A percentile compares a stretch with the other conserved stretches of the same genome.
These are phyloP conservation scores for Dolichomitus sp. DNA, from an alignment of 2,888 invertebrate genomes.

Conservation along the genomic window DNA sequence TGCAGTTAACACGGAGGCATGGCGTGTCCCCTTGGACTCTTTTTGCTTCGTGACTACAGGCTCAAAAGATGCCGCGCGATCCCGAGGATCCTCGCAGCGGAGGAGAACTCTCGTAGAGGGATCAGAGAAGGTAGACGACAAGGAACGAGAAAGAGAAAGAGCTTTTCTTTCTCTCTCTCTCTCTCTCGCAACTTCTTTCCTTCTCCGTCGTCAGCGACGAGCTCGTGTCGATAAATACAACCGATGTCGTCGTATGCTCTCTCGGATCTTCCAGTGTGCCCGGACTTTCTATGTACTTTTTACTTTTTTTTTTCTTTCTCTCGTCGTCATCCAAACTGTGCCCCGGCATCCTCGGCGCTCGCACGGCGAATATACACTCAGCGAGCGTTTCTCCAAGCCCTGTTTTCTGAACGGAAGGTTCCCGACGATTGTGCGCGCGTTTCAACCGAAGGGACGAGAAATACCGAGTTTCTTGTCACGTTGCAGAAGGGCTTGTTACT, in stretches of 20 bases:
- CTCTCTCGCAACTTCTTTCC: constrained; percentile 36
- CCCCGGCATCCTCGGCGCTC: constrained; percentile 75
- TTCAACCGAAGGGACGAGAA: constrained; percentile 57
- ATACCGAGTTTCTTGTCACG: constrained; percentile 75
- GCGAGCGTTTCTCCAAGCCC: constrained; percentile 52
- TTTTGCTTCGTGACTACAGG: constrained; percentile 72
- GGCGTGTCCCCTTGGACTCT: constrained; percentile 75
- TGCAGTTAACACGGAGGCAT: constrained; percentile 82
- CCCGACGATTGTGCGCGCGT: constrained; percentile 30
- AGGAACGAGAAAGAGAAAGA: constrained; percentile 63
- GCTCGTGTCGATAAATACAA: constrained; percentile 80
- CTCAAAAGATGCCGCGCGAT: constrained; percentile 81
- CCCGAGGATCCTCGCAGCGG: constrained; percentile 64
- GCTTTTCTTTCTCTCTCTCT: constrained; percentile 25
- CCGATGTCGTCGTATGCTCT: constrained; percentile 75
- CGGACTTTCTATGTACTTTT: constrained; percentile 18
- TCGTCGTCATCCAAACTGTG: constrained; percentile 73
- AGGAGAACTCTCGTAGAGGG: constrained; percentile 20
- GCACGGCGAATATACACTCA: constrained; percentile 16
- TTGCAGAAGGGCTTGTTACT: constrained; percentile 51
- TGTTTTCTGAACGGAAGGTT: constrained; percentile 64
- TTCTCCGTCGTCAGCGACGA: constrained; percentile 49
- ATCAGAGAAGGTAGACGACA: constrained; percentile 29
- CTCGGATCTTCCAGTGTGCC: constrained; percentile 51
- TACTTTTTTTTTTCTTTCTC: constrained; percentile 37